Evolutionary conservation across 2,888 invertebrate species (phyloP).

Genomic region (Standfussiana lucernea): DNA sequence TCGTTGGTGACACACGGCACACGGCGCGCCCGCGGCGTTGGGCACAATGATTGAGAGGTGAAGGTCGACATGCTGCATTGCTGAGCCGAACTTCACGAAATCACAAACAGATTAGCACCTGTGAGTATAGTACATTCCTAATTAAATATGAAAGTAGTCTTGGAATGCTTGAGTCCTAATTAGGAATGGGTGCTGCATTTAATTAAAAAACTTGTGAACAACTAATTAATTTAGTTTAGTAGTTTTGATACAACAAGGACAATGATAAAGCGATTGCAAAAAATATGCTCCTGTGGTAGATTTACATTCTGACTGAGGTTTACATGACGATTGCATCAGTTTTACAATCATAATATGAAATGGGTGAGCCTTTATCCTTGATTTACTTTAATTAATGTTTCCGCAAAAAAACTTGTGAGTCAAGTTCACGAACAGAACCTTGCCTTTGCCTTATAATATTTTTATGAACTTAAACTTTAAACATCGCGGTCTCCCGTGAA

Average conservation of each 20-base stretch:
- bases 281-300: conserved; percentile 5
- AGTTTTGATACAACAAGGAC: background rate
- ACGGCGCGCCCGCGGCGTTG: conserved; percentile 37
- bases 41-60: conserved; percentile 55
- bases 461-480: background rate
- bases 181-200: conserved; percentile 5
- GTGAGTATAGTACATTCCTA: conserved; percentile 15
- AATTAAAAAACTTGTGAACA: conserved; percentile 36
- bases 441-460: no score
- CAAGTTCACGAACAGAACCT: conserved; percentile 19
- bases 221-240: background rate
- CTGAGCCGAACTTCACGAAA: conserved; percentile 25
- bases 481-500: background rate
- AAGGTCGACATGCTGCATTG: conserved; percentile 51
- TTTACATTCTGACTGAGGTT: conserved; percentile 1
- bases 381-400: conserved; percentile 23
- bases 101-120: conserved; percentile 32
- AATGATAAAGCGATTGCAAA: background rate
- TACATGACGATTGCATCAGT: background rate
- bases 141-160: conserved; percentile 7
- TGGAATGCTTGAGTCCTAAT: conserved; percentile 1
- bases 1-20: conserved; percentile 42
- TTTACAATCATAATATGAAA: conserved; percentile 60
- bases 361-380: conserved; percentile 55
- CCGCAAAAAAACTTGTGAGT: conserved; percentile 1